Base-by-base conservation (phyloP, 2,888 invertebrate genomes). In the Deilephila elpenor region DNA sequence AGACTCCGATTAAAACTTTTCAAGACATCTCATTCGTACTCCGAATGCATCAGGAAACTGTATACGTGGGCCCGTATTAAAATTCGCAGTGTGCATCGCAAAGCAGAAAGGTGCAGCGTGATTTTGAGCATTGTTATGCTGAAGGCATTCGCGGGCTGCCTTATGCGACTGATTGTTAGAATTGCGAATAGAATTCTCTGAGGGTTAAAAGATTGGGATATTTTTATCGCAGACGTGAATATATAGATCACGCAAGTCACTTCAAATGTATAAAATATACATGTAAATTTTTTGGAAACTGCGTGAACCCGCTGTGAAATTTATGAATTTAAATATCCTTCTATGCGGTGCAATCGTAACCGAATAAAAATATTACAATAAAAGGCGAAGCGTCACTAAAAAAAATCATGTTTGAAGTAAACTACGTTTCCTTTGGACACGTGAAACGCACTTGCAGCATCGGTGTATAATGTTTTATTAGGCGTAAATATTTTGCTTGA, bases 91-190 rank as follows among this genome's bases (percentile, higher is more conserved):
- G 80, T 77, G 80, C 72, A 67, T 71, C 71, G 72, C 73, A 74
- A 73, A 73, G 74, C 74, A 78, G 75, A 80, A 83, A 82, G 81
- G 78, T 83, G 83, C 86, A 82, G 82, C 81, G 82, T 82, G 87
- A 87, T 88, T 87, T 86, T 81, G 83, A 79, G 83, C 84, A 87
- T 86, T 88, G 86, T 87, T 84, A 82, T 84, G 80, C 80, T 34
- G 74, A 75, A 78, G 80, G 82, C 83, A 78, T 34, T 29, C 72
- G 61, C 11, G 62, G 29, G 72, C 67, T 72, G 59, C 72, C 67
- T 59, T 32, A 53, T 34, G 53, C 20, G 64, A 62, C 56, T 64
- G 53, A 34, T 32, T 56, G 61, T 25, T 32, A 62, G 29, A 25
- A 51, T 64, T 19, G 20, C 56, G 20, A 62, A 64, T 72, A 19